Base-by-base conservation (phyloP, 2,888 invertebrate genomes). In the Synanthedon andrenaeformis region DNA sequence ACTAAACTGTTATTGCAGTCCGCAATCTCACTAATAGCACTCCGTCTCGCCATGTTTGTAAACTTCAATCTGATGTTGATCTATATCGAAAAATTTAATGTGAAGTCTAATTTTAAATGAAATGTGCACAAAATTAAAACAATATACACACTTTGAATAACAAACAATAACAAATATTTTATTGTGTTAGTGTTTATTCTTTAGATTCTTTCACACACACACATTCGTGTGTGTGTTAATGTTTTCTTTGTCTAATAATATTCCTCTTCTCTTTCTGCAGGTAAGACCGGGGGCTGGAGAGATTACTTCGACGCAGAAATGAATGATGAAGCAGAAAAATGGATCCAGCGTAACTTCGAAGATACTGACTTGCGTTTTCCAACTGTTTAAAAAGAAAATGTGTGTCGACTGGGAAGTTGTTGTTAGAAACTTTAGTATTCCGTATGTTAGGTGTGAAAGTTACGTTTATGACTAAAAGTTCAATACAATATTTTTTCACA, bases 251-350 rank as follows among this genome's bases (percentile, higher is more conserved):
- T 35, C 8, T 35, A 35, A 35, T 10, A 35, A 10, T 35, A 35
- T 35, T 35, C 35, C 8, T 28, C 35, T 35, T 10, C 10, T 35
- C 10, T 51, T 51, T 51, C 52, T 49, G 4, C 51, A 63, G 92
- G 92, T 45, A 76, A 77, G 59, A 79, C 64, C 48, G 84, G 91
- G 1, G 90, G 89, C 48, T 92, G 92, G 92, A 88, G 79, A 55
- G 85, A 89, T 13, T 88, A 90, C 60, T 91, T 92, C 62, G 89
- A 89, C 8, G 79, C 86, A 4, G 87, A 90, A 61, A 77, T 93
- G 53, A 85, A 86, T 54, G 67, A 75, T 48, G 75, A 83, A 57
- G 91, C 92, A 23, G 89, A 93, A 57, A 64, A 82, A 52, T 92
- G 91, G 92, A 90, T 91, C 41, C 70, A 76, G 19, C 74, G 88